Percentiles rank a stretch among this genome's conserved stretches.
Conservation (phyloP, 2,113 vertebrate species). For the Dasyprocta punctata region DNA sequence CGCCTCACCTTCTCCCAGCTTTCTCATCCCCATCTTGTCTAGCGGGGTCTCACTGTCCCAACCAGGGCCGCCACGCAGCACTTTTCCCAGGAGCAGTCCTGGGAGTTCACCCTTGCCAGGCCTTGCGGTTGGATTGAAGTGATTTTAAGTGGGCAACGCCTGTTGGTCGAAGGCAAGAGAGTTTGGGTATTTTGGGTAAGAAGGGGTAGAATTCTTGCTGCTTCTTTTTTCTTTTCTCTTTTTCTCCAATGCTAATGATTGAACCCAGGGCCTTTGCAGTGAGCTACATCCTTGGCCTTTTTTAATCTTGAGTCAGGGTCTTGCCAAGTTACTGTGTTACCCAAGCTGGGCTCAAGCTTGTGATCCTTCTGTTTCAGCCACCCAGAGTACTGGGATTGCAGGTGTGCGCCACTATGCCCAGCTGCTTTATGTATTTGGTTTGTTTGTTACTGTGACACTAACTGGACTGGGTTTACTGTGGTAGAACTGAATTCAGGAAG, state of each 20-base stretch:
- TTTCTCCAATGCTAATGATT: neutral
- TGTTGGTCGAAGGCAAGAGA: neutral
- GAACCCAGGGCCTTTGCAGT: neutral
- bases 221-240: neutral
- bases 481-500: constrained; percentile 43
- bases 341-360: neutral
- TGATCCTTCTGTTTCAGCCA: neutral
- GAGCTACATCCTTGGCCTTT: neutral
- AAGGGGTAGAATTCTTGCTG: neutral
- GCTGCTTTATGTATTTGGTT: neutral
- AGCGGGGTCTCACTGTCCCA: neutral
- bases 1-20: neutral
- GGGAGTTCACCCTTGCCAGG: neutral
- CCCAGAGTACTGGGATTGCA: neutral
- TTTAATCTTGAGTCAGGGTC: neutral
- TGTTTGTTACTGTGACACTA: constrained; percentile 9
- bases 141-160: neutral
- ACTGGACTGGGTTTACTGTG: neutral
- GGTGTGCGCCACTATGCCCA: neutral
- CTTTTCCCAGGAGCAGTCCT: neutral
- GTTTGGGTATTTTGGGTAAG: neutral
- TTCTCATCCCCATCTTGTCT: neutral
- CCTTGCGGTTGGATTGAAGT: neutral
- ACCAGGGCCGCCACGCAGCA: neutral
- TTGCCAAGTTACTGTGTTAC: neutral